Base-by-base conservation (phyloP, 1,140 invertebrate genomes). In the Spodoptera frugiperda region DNA sequence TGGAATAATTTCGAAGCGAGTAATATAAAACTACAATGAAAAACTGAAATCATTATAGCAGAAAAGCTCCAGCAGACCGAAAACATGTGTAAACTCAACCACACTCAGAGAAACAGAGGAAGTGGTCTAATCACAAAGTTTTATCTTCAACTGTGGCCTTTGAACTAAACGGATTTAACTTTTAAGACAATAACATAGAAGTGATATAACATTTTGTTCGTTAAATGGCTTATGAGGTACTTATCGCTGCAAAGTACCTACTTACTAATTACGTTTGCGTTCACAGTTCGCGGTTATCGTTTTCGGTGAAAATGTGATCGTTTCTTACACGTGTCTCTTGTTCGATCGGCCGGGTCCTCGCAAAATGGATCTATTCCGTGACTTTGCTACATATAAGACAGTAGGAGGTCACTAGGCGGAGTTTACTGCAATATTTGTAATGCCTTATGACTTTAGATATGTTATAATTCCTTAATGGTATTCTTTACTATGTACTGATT, bases 331-430 rank as follows among this genome's bases (percentile, higher is more conserved):
- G 55, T 61, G 71, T 73, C 71, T 5, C 70, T 48, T n/a, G 12
- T 72, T 73, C 19, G 54, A 73, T 73, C 21, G 55, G 39, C 19
- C 11, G n/a, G 55, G 71, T 48, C 44, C 39, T 49, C 53, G 53
- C 68, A 30, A 55, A 71, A 71, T 71, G 68, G 68, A 71, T 55
- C 68, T 71, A 57, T 71, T 71, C 68, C 68, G 68, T 71, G 68
- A 71, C 68, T 71, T 71, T 55, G 33, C 1, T 71, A 71, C 68
- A 55, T 71, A 71, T 71, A 15, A 46, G 68, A 17, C 68, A 21
- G 11, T 71, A 33, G 21, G 48, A 30, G 61, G 61, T 48, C 21
- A 68, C 21, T 53, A 68, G 19, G 65, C 19, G 21, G n/a, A 68
- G 21, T 68, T 68, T 53, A 15, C 6, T 15, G 21, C 44, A 30